Conservation (phyloP, 1,140 invertebrate genomes). For the Drosophila repletoides region DNA sequence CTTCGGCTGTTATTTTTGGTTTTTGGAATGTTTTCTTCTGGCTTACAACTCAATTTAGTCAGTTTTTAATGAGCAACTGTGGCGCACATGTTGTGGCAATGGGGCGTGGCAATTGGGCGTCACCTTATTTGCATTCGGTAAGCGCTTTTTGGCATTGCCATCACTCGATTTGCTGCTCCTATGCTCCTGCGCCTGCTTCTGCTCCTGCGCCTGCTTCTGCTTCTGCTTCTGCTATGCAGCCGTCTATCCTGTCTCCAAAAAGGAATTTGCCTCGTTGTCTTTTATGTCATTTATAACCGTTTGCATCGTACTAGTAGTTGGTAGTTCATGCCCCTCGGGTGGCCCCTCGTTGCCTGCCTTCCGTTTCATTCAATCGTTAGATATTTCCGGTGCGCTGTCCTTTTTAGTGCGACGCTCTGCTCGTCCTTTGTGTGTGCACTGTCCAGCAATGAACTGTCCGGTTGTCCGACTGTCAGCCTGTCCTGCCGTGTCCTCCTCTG, state of each 20-base stretch:
- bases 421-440: conserved; percentile 65
- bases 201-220: background rate
- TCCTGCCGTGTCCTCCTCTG: conserved; percentile 19
- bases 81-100: conserved; percentile 31
- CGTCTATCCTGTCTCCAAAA: conserved; percentile 38
- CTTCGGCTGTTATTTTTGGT: conserved; percentile 48
- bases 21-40: conserved; percentile 50
- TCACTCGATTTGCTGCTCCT: conserved; percentile 13
- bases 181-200: background rate
- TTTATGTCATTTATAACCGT: conserved; percentile 76
- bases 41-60: conserved; percentile 73
- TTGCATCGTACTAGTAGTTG: conserved; percentile 22
- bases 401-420: conserved; percentile 61
- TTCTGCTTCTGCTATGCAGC: conserved; percentile 38
- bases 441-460: conserved; percentile 30
- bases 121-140: conserved; percentile 63
- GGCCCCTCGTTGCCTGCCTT: conserved; percentile 30
- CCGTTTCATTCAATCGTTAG: conserved; percentile 74
- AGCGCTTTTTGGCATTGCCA: conserved; percentile 60
- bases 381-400: conserved; percentile 76
- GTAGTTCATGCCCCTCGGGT: conserved; percentile 2
- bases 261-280: conserved; percentile 66
- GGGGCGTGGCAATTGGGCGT: conserved; percentile 11
- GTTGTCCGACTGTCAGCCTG: conserved; percentile 9
- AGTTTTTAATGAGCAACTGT: conserved; percentile 74